phyloP scores from a whole-genome alignment of 30 jellyfish, hydroid and myxozoan species.

The Calvadosia cruxmelitensis region DNA sequence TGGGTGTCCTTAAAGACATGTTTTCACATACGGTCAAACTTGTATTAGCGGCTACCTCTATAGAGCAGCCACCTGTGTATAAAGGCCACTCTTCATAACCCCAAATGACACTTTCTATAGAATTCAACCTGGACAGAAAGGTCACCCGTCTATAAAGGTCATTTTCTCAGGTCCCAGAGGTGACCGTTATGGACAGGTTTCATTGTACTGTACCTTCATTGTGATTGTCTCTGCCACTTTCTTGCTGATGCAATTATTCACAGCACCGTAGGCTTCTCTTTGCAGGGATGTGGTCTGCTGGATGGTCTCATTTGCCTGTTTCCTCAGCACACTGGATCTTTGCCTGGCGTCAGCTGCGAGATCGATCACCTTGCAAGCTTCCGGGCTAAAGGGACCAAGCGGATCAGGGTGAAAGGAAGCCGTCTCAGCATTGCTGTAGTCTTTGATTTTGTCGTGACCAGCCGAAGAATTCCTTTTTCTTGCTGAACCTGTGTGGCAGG shows the following conservation, averaged over 20 bases:
- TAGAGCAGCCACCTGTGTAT: too few species aligned
- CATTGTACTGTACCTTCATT: constrained; percentile 43
- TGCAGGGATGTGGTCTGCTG: constrained; percentile 44
- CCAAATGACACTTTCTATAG: too few species aligned
- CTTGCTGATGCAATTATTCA: constrained; percentile 76
- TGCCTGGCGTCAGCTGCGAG: constrained; percentile 72
- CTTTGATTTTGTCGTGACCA: not conserved
- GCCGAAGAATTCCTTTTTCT: not conserved
- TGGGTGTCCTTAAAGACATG: too few species aligned
- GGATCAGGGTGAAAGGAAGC: constrained; percentile 37
- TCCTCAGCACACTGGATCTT: constrained; percentile 40
- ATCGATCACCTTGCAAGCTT: constrained; percentile 64
- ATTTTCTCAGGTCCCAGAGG: too few species aligned
- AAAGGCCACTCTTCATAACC: too few species aligned
- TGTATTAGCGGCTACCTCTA: too few species aligned
- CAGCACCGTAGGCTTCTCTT: constrained; percentile 63
- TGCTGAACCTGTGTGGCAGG: constrained; percentile 62
- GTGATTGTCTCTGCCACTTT: constrained; percentile 68
- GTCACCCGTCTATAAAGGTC: too few species aligned
- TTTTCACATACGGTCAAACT: too few species aligned
- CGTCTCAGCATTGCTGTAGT: constrained; percentile 2
- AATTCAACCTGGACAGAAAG: too few species aligned
- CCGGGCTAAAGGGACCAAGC: constrained; percentile 85
- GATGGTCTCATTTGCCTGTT: constrained; percentile 49
- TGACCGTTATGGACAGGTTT: too few species aligned